phyloP scores from a whole-genome alignment of 2,113 vertebrate species.

The Larimichthys crocea region DNA sequence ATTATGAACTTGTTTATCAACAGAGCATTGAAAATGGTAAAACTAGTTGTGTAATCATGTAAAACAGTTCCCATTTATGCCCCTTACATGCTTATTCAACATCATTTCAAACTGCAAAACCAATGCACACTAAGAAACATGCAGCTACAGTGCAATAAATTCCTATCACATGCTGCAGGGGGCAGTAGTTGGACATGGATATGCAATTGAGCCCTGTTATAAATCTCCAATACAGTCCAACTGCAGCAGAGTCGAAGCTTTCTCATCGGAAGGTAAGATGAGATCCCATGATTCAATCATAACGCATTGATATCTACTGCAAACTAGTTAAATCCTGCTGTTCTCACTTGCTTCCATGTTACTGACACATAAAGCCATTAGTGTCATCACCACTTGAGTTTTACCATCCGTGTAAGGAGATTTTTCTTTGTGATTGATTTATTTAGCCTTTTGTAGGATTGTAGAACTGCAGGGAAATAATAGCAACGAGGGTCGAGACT shows the following conservation, averaged over 20 bases:
- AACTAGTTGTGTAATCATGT: not conserved
- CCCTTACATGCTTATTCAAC: not conserved
- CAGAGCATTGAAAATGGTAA: too few species aligned
- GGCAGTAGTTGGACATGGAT: constrained; percentile 73
- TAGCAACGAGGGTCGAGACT: constrained; percentile 17
- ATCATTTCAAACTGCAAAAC: not conserved
- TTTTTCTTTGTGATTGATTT: constrained; percentile 41
- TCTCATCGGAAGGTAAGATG: constrained; percentile 21
- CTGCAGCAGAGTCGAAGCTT: constrained; percentile 31
- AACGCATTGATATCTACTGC: constrained; percentile 44
- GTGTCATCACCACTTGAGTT: not conserved
- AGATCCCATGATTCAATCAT: constrained; percentile 54
- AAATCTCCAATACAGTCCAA: constrained; percentile 8
- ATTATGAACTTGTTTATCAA: not conserved
- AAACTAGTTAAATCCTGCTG: constrained; percentile 34
- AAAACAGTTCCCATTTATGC: not conserved
- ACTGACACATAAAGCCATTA: constrained; percentile 19
- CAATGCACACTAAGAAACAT: not conserved
- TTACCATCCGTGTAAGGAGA: constrained; percentile 4
- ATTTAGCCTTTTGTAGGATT: constrained; percentile 41
- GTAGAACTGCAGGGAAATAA: constrained; percentile 16
- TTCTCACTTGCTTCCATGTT: constrained; percentile 26
- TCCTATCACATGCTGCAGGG: constrained; percentile 64
- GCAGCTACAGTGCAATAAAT: not conserved
- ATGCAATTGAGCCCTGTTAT: not conserved